Evolutionary conservation across 2,888 invertebrate species (phyloP).

Genomic region (Atethmia centrago): DNA sequence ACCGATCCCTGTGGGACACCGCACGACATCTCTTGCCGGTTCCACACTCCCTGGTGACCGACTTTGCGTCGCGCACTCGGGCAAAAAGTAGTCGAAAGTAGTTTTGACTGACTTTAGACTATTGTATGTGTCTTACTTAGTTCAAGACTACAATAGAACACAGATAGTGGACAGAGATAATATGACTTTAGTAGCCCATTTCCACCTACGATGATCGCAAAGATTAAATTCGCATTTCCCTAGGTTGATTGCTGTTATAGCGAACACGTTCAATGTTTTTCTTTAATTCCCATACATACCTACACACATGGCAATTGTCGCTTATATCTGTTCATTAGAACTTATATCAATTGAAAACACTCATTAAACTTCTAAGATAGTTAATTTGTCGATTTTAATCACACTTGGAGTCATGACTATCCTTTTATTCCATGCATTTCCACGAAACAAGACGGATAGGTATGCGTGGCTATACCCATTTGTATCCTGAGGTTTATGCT

Average conservation of each 20-base stretch:
- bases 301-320: not conserved
- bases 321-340: constrained; percentile 10
- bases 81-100: not conserved
- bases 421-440: not conserved
- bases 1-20: too few relatives aligned
- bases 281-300: constrained; percentile 8
- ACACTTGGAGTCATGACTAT: not conserved
- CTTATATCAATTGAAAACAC: constrained; percentile 8
- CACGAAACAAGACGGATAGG: not conserved
- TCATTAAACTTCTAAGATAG: not conserved
- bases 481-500: not conserved
- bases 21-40: too few relatives aligned
- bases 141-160: not conserved
- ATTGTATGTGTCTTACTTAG: not conserved
- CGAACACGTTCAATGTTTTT: constrained; percentile 24
- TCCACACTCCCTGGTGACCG: too few relatives aligned
- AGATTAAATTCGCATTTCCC: not conserved
- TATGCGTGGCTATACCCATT: not conserved
- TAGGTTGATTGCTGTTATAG: not conserved
- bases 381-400: not conserved
- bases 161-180: not conserved
- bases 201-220: not conserved
- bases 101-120: not conserved
- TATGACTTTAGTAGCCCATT: not conserved
- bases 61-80: too few relatives aligned